Conservation (phyloP, 2,797 vertebrate species). For the Sebastes hubbsi region DNA sequence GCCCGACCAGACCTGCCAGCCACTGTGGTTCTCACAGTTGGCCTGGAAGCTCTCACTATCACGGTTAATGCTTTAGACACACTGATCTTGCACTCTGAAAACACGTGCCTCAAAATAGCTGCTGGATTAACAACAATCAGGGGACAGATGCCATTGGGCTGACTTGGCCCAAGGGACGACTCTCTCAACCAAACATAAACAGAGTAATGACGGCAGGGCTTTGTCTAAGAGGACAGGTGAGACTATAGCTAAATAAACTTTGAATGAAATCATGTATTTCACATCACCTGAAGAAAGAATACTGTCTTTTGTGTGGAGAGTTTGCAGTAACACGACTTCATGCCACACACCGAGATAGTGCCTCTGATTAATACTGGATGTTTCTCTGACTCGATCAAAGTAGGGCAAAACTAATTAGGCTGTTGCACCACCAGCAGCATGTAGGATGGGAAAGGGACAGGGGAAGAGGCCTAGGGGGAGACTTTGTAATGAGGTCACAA, state of each 20-base stretch:
- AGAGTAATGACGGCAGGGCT: conserved; percentile 50
- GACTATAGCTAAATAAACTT: not conserved
- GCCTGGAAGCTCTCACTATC: conserved; percentile 43
- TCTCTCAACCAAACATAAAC: conserved; percentile 64
- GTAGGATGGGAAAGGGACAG: conserved; percentile 73
- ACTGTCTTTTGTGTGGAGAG: not conserved
- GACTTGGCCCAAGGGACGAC: conserved; percentile 43
- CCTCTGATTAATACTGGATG: conserved; percentile 54
- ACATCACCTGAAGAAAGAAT: not conserved
- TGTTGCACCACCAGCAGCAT: conserved; percentile 68
- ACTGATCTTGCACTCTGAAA: conserved; percentile 53
- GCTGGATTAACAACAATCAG: conserved; percentile 74
- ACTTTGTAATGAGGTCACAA: conserved; percentile 80
- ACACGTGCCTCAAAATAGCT: conserved; percentile 76
- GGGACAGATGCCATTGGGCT: conserved; percentile 72
- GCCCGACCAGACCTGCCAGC: conserved; percentile 42
- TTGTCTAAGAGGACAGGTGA: conserved; percentile 25
- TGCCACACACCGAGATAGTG: not conserved
- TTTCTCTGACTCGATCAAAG: conserved; percentile 73
- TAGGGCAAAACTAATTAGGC: conserved; percentile 86
- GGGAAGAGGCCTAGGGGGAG: conserved; percentile 76
- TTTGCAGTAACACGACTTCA: not conserved
- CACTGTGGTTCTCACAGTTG: conserved; percentile 34
- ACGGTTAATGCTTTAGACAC: conserved; percentile 43
- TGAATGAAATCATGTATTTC: not conserved